phyloP scores from a whole-genome alignment of 2,888 invertebrate species.

The Stramonita haemastoma region DNA sequence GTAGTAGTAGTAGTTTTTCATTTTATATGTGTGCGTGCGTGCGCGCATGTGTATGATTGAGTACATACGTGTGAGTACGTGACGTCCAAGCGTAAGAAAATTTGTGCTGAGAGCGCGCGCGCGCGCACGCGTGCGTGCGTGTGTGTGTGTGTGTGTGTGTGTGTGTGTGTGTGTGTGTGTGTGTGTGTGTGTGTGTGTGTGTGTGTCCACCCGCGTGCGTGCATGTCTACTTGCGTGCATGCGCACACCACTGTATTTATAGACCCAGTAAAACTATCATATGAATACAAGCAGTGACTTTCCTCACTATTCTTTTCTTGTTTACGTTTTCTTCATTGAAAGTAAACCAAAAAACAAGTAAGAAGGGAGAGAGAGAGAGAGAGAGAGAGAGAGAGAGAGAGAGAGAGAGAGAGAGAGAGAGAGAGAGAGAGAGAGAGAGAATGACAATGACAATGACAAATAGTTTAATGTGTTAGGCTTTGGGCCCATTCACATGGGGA shows the following conservation, averaged over 20 bases:
- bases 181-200: background rate
- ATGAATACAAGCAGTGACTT: too few species aligned
- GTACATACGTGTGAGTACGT: background rate
- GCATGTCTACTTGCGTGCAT: too few species aligned
- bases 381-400: background rate
- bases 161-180: background rate
- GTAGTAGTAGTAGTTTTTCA: too few species aligned
- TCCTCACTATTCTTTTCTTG: too few species aligned
- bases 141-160: background rate
- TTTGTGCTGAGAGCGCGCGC: background rate
- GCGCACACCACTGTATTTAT: too few species aligned
- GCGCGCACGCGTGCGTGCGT: background rate
- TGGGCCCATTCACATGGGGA: too few species aligned
- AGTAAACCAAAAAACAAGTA: too few species aligned
- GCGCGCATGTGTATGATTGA: background rate
- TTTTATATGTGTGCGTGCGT: background rate
- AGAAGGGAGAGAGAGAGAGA: background rate
- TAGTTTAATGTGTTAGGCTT: too few species aligned
- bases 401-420: conserved; percentile 21
- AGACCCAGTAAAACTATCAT: too few species aligned
- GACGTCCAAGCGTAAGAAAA: too few species aligned
- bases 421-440: conserved; percentile 16
- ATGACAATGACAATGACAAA: background rate
- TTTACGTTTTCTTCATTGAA: background rate
- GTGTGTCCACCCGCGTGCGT: background rate